Evolutionary conservation across 2,888 invertebrate species (phyloP).

Genomic region (Aelia acuminata): DNA sequence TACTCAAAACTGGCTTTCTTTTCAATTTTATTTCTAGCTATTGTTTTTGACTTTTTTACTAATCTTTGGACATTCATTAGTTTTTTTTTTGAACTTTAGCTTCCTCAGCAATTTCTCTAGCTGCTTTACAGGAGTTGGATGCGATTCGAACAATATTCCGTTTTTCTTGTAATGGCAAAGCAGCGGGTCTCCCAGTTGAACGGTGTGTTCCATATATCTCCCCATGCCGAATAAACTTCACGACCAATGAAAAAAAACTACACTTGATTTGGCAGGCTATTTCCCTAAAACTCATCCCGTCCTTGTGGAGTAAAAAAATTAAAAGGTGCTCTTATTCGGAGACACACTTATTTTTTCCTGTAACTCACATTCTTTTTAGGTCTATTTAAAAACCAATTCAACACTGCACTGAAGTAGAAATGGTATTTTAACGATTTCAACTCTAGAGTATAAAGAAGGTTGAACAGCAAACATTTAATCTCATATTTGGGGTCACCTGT

Average conservation of each 20-base stretch:
- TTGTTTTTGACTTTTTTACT: not conserved
- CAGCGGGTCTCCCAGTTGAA: conserved; percentile 45
- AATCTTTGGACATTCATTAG: not conserved
- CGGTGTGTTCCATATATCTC: conserved; percentile 37
- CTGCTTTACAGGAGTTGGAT: too few species aligned
- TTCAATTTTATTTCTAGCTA: conserved; percentile 17
- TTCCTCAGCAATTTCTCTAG: too few species aligned
- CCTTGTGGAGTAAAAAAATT: too few species aligned
- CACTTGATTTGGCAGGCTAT: too few species aligned
- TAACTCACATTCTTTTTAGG: too few species aligned
- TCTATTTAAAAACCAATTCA: too few species aligned
- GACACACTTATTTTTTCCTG: too few species aligned
- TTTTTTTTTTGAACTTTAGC: not conserved
- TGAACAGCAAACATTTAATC: conserved; percentile 27
- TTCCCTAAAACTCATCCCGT: too few species aligned
- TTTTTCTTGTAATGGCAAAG: not conserved
- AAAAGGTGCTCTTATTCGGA: too few species aligned
- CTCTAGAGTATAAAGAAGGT: conserved; percentile 5
- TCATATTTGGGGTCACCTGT: too few species aligned
- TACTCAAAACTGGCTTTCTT: conserved; percentile 12
- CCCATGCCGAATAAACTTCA: conserved; percentile 16
- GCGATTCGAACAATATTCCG: not conserved
- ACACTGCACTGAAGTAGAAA: not conserved
- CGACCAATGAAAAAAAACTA: too few species aligned
- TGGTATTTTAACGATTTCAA: conserved; percentile 18